phyloP scores from a whole-genome alignment of 2,888 invertebrate genomes.

The Lymantria dispar region DNA sequence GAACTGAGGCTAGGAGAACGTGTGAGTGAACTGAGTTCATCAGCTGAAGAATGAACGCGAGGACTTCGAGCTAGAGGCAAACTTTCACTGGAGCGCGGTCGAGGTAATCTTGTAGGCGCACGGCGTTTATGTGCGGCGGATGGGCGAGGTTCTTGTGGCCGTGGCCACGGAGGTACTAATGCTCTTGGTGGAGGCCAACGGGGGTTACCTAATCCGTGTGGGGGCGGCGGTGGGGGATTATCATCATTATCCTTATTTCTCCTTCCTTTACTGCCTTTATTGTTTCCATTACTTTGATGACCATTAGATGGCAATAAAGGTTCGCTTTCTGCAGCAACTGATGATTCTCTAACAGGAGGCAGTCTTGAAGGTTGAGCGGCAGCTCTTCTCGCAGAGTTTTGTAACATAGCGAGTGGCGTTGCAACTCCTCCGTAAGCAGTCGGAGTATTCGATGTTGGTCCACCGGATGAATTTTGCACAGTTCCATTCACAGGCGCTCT shows the following conservation, averaged over 20 bases:
- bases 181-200: conserved; percentile 78
- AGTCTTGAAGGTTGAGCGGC: conserved; percentile 79
- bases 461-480: conserved; percentile 45
- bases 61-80: conserved; percentile 82
- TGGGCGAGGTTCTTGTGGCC: conserved; percentile 74
- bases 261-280: conserved; percentile 74
- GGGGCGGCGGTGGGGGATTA: conserved; percentile 83
- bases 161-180: conserved; percentile 85
- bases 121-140: conserved; percentile 65
- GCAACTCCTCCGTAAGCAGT: conserved; percentile 86
- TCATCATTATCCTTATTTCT: conserved; percentile 72
- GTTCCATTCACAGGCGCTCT: conserved; percentile 72
- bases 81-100: conserved; percentile 87
- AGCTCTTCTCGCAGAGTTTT: conserved; percentile 77
- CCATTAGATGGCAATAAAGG: conserved; percentile 77
- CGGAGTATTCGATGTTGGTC: conserved; percentile 60
- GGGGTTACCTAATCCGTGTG: conserved; percentile 71
- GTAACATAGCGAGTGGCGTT: conserved; percentile 86
- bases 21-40: conserved; percentile 91
- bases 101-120: conserved; percentile 75
- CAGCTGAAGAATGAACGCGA: conserved; percentile 89
- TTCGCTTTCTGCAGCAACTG: conserved; percentile 83
- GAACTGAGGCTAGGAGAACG: conserved; percentile 92
- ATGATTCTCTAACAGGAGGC: conserved; percentile 80
- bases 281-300: conserved; percentile 62